These are phyloP conservation scores for Cephus nigrinus DNA, from an alignment of 2,888 invertebrate species.

Conservation along the genomic window DNA sequence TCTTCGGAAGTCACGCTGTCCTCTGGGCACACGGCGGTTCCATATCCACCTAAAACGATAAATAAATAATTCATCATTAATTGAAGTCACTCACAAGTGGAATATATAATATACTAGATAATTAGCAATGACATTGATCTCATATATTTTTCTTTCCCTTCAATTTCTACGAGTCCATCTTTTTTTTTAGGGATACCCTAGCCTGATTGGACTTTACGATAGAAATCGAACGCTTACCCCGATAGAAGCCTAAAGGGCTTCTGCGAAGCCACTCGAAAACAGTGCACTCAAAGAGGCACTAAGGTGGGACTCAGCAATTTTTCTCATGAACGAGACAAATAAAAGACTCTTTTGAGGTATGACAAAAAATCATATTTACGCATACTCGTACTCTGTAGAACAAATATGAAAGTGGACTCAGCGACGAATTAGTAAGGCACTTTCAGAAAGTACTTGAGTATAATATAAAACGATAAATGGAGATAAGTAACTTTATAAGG, in stretches of 20 bases:
- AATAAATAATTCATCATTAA: neutral
- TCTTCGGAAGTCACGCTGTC: constrained; percentile 54
- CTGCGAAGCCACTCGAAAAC: neutral
- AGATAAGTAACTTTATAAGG: neutral
- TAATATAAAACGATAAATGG: neutral
- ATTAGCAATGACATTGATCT: neutral
- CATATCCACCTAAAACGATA: constrained; percentile 26
- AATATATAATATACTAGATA: neutral
- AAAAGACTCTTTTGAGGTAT: neutral
- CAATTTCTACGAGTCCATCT: neutral
- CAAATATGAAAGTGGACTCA: neutral
- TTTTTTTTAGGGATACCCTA: neutral
- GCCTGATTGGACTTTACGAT: neutral
- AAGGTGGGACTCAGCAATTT: neutral
- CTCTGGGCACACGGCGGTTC: constrained; percentile 45
- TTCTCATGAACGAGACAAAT: neutral
- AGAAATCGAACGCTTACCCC: neutral
- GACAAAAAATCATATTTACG: neutral
- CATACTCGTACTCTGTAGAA: neutral
- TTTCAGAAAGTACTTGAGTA: neutral
- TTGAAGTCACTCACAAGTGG: neutral
- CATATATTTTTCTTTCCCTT: neutral
- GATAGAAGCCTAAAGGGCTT: neutral
- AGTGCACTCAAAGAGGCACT: neutral
- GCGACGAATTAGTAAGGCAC: neutral